Conservation (phyloP, 2,113 vertebrate genomes). For the Lampris incognitus region DNA sequence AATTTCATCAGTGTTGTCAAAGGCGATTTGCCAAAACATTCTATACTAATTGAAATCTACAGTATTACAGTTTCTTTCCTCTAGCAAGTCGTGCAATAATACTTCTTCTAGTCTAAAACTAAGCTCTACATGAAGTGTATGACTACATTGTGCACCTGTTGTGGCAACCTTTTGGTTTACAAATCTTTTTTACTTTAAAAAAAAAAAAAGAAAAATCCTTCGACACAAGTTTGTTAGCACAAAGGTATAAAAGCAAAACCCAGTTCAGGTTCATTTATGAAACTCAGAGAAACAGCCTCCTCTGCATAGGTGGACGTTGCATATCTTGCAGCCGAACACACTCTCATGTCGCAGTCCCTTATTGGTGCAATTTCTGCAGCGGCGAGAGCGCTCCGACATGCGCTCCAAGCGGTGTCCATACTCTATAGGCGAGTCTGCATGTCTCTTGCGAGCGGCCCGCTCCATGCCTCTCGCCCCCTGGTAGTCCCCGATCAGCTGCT, state of each 20-base stretch:
- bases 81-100: slow-evolving; percentile 83
- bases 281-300: slow-evolving; percentile 87
- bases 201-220: slow-evolving; percentile 45
- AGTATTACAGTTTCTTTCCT: slow-evolving; percentile 72
- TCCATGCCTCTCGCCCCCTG: slow-evolving; percentile 85
- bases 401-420: slow-evolving; percentile 86
- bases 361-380: slow-evolving; percentile 87
- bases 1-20: slow-evolving; percentile 80
- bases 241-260: slow-evolving; percentile 67
- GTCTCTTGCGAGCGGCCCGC: slow-evolving; percentile 82
- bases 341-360: slow-evolving; percentile 85
- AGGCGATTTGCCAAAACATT: slow-evolving; percentile 81
- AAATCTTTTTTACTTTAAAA: slow-evolving; percentile 64
- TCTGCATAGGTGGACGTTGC: slow-evolving; percentile 86
- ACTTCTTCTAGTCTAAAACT: slow-evolving; percentile 77
- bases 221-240: slow-evolving; percentile 71
- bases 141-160: slow-evolving; percentile 81
- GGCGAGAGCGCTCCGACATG: slow-evolving; percentile 85
- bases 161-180: slow-evolving; percentile 83
- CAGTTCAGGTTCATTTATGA: slow-evolving; percentile 81
- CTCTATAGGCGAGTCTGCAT: slow-evolving; percentile 85
- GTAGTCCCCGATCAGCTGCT: slow-evolving; percentile 87
- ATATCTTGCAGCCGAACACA: slow-evolving; percentile 87
- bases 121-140: slow-evolving; percentile 80
- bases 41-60: slow-evolving; percentile 82